These are phyloP conservation scores for Mormyrus hasselquistii DNA, from an alignment of 2,797 vertebrate species.

Conservation along the genomic window DNA sequence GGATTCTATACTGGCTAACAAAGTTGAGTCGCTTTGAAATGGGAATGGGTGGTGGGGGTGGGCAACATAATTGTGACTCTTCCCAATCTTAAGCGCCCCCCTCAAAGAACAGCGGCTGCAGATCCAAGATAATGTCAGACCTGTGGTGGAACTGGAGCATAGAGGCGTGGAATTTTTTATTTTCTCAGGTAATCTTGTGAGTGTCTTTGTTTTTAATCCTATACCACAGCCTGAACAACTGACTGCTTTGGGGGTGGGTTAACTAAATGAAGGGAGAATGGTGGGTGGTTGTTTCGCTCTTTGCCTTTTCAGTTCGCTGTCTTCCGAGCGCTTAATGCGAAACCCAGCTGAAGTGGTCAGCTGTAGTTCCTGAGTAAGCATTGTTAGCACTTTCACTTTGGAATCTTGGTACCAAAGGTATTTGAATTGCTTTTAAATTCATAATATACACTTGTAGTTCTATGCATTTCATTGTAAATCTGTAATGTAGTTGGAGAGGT, in stretches of 20 bases:
- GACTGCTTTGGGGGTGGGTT: constrained; percentile 23
- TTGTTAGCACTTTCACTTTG: constrained; percentile 47
- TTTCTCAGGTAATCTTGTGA: constrained; percentile 42
- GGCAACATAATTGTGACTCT: constrained; percentile 64
- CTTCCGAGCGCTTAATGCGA: constrained; percentile 64
- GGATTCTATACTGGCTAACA: background rate
- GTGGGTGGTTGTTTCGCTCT: constrained; percentile 51
- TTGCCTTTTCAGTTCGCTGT: constrained; percentile 71
- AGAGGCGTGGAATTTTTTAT: constrained; percentile 54
- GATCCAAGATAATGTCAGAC: constrained; percentile 44
- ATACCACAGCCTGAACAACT: constrained; percentile 25
- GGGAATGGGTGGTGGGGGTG: constrained; percentile 49
- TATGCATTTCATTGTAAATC: constrained; percentile 46
- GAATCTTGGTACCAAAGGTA: constrained; percentile 62
- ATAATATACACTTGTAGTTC: constrained; percentile 29
- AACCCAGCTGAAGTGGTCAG: constrained; percentile 56
- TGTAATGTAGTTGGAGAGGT: constrained; percentile 5
- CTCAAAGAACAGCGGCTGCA: constrained; percentile 42
- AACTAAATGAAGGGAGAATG: constrained; percentile 42
- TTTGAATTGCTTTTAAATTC: constrained; percentile 45
- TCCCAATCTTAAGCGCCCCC: constrained; percentile 61
- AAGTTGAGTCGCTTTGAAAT: background rate
- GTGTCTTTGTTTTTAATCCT: constrained; percentile 25
- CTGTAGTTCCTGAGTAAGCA: constrained; percentile 64
- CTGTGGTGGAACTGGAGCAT: constrained; percentile 42